Evolutionary conservation across 2,888 invertebrate genomes (phyloP), one percentile per base, ranked within the genome.

Genomic region (Thymelicus acteon): DNA sequence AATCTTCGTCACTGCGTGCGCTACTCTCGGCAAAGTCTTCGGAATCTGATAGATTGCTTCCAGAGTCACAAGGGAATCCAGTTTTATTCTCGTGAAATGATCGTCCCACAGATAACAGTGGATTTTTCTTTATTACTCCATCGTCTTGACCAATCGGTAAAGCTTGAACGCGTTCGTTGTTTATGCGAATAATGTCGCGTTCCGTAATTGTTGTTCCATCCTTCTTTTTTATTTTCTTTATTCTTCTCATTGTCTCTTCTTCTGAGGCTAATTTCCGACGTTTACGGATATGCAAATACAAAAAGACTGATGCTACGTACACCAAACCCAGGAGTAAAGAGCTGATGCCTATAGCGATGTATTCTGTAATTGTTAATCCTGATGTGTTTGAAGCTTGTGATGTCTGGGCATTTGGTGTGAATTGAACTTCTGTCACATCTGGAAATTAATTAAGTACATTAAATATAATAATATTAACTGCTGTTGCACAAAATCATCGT

Each of bases 241-340:
- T 71, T 78, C 84, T 83, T 80, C 85, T 85, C 78, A 92, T 86
- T 83, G 91, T 77, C 79, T 89, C 85, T 88, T 94, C 88, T 84
- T 94, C 83, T 74, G 94, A 87, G 76, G 93, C 83, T 77, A 82
- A 93, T 82, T 84, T 90, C 76, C 95, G 95, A 54, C 95, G 94
- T 86, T 95, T 96, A 79, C 96, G 95, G 75, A 97, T 95, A 84
- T 97, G 97, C 60, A 98, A 86, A 83, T 97, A 98, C 13, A 98
- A 94, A 73, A 97, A 96, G 31, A 98, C 97, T 6, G 97, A 97
- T 0, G 97, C 97, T 19, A 98, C 96, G 87, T 98, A 98, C 78
- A 98, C 96, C 47, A 98, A 94, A 0, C 97, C 97, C n/a, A 98
- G 92, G n/a, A 98, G 93, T 19, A 98, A 93, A 19, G 97, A 97